Evolutionary conservation across 92 coral and sea anemone genomes (phyloP), one percentile per base, ranked within the genome.

Genomic region (Epizoanthus ramosus): DNA sequence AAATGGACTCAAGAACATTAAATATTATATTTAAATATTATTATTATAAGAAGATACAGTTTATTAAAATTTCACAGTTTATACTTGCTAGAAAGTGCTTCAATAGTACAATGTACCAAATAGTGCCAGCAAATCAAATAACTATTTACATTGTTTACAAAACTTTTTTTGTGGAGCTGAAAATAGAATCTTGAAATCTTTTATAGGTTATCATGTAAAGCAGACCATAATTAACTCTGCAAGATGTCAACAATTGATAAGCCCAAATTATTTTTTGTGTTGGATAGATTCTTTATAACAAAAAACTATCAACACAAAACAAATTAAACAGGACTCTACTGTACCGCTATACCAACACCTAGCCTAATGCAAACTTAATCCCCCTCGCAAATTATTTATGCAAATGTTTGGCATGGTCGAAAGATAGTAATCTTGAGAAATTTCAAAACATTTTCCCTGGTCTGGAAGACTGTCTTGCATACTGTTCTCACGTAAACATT

Each of bases 401-500:
- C 57, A 71, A 71, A 45, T 71, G 28, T 45, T 69, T 41, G 23
- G 75, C 9, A 21, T 21, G 18, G 41, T 23, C 4, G 57, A 24
- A 45, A 18, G 47, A n/a, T 24, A 19, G 33, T 10, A 47, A 43
- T 43, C 22, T 71, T 71, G 75, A 19, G 57, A 53, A 45, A 6
- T 17, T 41, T 19, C 39, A 41, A 43, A 71, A 45, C 58, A 45
- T n/a, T 71, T 24, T 19, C 75, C 45, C 13, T 41, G 4, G 75
- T n/a, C 75, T 21, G 16, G n/a, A 41, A 43, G 7, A 15, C 54
- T 47, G 54, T 47, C 14, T 43, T 47, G 5, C 4, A n/a, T 67
- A 6, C 67, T 75, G 68, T 75, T 35, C 81, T 33, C 12, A 22
- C 31, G 54, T 41, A 59, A 76, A 76, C 81, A 76, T 18, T 39